phyloP scores from a whole-genome alignment of 2,888 invertebrate species.

The Belgica antarctica region DNA sequence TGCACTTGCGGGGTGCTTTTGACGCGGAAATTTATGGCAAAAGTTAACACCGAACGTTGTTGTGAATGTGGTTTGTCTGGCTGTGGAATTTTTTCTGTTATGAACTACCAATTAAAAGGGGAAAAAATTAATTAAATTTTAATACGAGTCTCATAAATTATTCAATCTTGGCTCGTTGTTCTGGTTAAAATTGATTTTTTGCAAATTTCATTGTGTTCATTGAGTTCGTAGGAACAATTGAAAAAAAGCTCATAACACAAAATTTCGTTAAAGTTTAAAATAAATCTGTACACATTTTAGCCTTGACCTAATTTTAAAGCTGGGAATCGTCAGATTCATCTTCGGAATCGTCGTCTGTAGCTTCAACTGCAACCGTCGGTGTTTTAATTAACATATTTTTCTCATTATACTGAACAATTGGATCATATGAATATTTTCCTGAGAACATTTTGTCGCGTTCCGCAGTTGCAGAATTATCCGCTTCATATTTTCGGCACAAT shows the following conservation, averaged over 20 bases:
- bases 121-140: neutral
- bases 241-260: too few species aligned
- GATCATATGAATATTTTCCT: constrained; percentile 34
- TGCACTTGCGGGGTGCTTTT: neutral
- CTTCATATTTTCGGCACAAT: neutral
- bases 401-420: neutral
- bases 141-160: neutral
- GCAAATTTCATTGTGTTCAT: too few species aligned
- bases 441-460: constrained; percentile 25
- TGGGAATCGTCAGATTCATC: neutral
- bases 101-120: neutral
- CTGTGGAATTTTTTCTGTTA: neutral
- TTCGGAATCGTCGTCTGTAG: neutral
- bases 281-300: too few species aligned
- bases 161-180: too few species aligned
- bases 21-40: constrained; percentile 3
- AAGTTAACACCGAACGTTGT: neutral
- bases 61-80: neutral
- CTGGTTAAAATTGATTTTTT: too few species aligned
- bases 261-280: too few species aligned
- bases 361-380: neutral
- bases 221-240: too few species aligned
- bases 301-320: too few species aligned
- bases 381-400: neutral
- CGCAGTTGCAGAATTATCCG: neutral